phyloP scores from a whole-genome alignment of 2,797 vertebrate genomes.

The Typhlichthys subterraneus region DNA sequence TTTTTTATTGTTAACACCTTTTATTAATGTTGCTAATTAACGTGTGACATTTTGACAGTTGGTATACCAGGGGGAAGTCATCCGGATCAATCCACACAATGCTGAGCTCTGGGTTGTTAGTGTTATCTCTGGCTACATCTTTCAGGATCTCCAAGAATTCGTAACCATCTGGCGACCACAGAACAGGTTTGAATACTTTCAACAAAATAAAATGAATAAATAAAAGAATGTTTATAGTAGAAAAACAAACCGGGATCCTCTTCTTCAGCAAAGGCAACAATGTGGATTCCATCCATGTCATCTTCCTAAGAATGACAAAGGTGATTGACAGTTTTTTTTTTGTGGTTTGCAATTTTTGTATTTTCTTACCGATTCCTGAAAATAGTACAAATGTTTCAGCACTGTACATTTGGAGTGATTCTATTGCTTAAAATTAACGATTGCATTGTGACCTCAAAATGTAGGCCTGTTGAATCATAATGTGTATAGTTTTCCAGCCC shows the following conservation, averaged over 20 bases:
- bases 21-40: no score
- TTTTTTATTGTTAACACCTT: no score
- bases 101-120: conserved; percentile 94
- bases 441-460: no score
- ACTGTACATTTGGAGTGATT: no score
- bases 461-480: no score
- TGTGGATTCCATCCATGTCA: conserved; percentile 95
- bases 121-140: conserved; percentile 96
- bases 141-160: conserved; percentile 98
- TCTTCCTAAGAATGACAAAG: conserved; percentile 82
- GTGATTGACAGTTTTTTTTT: neutral
- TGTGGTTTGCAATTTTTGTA: no score
- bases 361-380: no score
- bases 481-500: no score
- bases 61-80: conserved; percentile 91
- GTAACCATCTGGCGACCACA: conserved; percentile 84
- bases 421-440: no score
- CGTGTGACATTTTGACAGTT: neutral
- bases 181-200: neutral
- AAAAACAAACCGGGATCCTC: conserved; percentile 89
- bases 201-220: neutral
- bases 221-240: neutral
- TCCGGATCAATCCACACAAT: conserved; percentile 98
- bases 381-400: no score
- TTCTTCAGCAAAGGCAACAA: conserved; percentile 95